Percentiles rank a stretch among this genome's conserved stretches.
Conservation (phyloP, 2,797 vertebrate species). For the Dendrocincla tyrannina region DNA sequence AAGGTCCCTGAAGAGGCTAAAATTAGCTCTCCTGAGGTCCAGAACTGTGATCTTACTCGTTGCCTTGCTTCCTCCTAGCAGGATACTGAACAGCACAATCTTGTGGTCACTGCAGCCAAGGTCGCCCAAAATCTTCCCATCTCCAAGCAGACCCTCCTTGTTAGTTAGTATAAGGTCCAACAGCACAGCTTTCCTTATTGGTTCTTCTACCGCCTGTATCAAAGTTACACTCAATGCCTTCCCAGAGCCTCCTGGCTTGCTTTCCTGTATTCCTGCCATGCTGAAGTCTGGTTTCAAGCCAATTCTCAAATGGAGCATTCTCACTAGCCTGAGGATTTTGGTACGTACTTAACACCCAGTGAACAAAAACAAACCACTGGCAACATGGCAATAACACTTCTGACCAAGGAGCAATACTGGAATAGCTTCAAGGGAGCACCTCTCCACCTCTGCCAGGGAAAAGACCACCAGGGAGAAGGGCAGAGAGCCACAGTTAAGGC, state of each 20-base stretch:
- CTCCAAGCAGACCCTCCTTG: neutral
- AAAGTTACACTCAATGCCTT: neutral
- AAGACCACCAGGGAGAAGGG: neutral
- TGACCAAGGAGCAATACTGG: neutral
- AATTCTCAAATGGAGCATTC: neutral
- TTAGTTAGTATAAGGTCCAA: neutral
- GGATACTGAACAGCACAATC: neutral
- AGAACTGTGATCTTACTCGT: neutral
- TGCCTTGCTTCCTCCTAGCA: neutral
- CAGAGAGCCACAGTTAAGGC: neutral
- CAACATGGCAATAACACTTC: neutral
- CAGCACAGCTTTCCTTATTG: neutral
- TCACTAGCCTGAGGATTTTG: neutral
- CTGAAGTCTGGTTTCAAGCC: neutral
- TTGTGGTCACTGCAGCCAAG: neutral
- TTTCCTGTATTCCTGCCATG: neutral
- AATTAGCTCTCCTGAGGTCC: neutral
- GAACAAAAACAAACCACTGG: neutral
- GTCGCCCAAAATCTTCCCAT: no score
- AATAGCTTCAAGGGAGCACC: neutral
- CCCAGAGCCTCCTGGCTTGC: neutral
- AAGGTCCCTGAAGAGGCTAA: neutral
- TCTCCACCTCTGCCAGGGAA: neutral
- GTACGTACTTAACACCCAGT: neutral
- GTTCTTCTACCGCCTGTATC: neutral